Evolutionary conservation across 2,797 vertebrate species (phyloP).

Genomic region (Mastacembelus armatus): DNA sequence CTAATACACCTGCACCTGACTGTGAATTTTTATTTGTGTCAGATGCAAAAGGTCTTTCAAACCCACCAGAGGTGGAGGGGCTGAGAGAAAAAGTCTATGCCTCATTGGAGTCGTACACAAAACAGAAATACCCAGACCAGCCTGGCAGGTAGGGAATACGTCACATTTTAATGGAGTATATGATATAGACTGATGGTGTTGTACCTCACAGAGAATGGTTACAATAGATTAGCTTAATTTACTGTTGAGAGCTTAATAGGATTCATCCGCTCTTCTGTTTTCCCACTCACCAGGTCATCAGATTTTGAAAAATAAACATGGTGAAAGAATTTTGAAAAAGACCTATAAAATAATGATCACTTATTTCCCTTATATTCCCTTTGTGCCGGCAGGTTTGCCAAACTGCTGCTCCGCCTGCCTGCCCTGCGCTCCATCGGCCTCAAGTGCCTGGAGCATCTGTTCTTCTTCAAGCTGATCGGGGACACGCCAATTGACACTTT

Average conservation of each 20-base stretch:
- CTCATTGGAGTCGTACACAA: conserved; percentile 95
- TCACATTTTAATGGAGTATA: no score
- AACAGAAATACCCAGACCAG: conserved; percentile 96
- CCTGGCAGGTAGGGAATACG: conserved; percentile 89
- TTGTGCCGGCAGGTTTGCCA: conserved; percentile 87
- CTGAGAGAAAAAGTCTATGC: conserved; percentile 96
- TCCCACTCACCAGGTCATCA: no score
- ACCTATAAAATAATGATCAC: no score
- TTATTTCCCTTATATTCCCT: no score
- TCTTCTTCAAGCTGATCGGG: conserved; percentile 98
- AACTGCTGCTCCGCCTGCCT: conserved; percentile 92
- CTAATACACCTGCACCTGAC: conserved; percentile 22
- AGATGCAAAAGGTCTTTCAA: conserved; percentile 97
- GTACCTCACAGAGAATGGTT: neutral
- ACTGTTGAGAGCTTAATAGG: neutral
- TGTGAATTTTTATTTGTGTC: conserved; percentile 29
- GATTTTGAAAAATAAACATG: no score
- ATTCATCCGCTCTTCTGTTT: no score
- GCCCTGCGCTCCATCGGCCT: conserved; percentile 95
- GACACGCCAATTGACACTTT: conserved; percentile 98
- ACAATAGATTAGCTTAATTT: conserved; percentile 9
- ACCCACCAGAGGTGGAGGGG: conserved; percentile 90
- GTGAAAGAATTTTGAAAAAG: no score
- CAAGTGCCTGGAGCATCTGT: conserved; percentile 96
- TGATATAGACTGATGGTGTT: neutral